Evolutionary conservation across 2,113 vertebrate genomes (phyloP).

Genomic region (Tupaia tana): DNA sequence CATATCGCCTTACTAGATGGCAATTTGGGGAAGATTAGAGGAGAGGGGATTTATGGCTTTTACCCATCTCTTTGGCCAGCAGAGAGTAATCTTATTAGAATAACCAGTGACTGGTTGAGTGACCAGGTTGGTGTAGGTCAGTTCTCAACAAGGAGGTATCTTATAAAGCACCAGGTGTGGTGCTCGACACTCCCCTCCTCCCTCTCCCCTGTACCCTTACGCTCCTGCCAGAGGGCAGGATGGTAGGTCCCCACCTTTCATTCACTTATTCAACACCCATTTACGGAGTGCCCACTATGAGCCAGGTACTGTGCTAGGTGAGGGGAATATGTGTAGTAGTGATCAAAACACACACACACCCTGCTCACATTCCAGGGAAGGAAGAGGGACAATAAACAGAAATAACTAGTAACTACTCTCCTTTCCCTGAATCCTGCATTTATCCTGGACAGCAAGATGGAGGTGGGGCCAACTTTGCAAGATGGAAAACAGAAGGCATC

Average conservation of each 20-base stretch:
- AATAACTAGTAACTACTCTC: accelerated
- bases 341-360: too few relatives aligned
- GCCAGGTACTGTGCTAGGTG: neutral
- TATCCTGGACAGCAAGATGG: neutral
- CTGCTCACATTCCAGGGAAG: neutral
- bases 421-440: neutral
- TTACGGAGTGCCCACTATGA: neutral
- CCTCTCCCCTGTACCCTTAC: neutral
- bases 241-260: neutral
- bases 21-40: neutral
- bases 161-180: neutral
- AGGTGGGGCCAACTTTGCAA: neutral
- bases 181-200: neutral
- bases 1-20: neutral
- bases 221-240: neutral
- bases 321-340: accelerated
- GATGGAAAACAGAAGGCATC: neutral
- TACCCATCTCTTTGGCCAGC: neutral
- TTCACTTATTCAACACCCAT: neutral
- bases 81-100: neutral
- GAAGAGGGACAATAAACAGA: neutral
- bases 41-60: neutral
- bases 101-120: neutral
- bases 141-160: neutral
- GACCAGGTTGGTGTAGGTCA: neutral